These are phyloP conservation scores for Allolobophora icterica DNA, from an alignment of 2,888 invertebrate genomes.

Conservation along the genomic window DNA sequence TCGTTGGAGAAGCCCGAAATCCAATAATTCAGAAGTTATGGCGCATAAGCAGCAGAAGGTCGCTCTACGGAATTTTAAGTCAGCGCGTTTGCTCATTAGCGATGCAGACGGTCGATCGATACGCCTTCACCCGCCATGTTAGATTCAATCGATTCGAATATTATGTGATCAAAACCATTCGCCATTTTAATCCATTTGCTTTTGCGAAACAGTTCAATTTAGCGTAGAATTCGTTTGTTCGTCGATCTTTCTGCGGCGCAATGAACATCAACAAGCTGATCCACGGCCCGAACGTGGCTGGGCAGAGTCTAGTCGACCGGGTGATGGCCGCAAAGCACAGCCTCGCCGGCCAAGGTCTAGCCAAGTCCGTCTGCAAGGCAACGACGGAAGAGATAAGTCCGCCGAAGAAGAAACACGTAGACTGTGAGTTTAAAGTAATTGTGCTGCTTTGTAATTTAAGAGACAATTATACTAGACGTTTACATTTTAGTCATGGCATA, in stretches of 20 bases:
- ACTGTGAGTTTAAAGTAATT: slow-evolving; percentile 78
- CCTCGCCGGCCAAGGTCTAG: slow-evolving; percentile 97
- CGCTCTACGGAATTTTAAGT: background rate
- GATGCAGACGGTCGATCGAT: slow-evolving; percentile 7
- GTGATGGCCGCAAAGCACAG: slow-evolving; percentile 97
- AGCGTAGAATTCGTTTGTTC: background rate
- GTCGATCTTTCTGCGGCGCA: background rate
- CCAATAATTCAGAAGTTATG: background rate
- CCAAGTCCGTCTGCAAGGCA: slow-evolving; percentile 99
- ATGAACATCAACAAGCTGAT: slow-evolving; percentile 46
- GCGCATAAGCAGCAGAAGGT: background rate
- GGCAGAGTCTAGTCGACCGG: slow-evolving; percentile 97
- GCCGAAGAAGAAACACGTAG: slow-evolving; percentile 99
- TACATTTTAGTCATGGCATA: too few species aligned
- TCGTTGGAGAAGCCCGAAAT: too few species aligned
- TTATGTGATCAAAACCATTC: background rate
- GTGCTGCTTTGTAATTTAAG: background rate
- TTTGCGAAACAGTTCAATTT: background rate
- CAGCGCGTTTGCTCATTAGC: background rate
- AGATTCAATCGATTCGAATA: background rate
- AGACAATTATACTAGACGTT: background rate
- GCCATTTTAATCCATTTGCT: background rate
- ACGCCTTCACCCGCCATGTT: background rate
- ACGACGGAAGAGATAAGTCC: slow-evolving; percentile 99
- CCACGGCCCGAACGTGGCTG: slow-evolving; percentile 68